Evolutionary conservation across 2,797 vertebrate species (phyloP).

Genomic region (Odontamblyopus lacepedii): DNA sequence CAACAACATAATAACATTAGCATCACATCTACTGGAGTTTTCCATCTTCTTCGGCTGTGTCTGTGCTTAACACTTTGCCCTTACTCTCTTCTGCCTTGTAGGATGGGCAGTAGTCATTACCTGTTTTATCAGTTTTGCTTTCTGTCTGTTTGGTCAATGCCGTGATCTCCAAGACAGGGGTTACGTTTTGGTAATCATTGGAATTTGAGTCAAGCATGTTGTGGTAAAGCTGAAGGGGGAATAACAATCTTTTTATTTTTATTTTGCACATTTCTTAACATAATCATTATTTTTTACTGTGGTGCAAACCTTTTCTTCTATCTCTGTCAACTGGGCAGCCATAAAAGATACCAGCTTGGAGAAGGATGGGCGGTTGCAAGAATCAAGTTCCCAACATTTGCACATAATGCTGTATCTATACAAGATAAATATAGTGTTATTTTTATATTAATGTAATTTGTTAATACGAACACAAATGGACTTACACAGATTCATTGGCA

Average conservation of each 20-base stretch:
- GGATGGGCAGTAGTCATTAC: constrained; percentile 44
- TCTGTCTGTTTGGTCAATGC: constrained; percentile 30
- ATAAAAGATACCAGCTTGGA: constrained; percentile 84
- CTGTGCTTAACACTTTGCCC: constrained; percentile 10
- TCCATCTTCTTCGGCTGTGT: constrained; percentile 23
- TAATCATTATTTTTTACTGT: not conserved
- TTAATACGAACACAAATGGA: constrained; percentile 10
- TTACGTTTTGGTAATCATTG: constrained; percentile 60
- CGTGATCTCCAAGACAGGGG: constrained; percentile 34
- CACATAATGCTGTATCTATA: constrained; percentile 88
- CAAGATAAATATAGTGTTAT: not conserved
- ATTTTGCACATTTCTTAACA: not conserved
- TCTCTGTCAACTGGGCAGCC: constrained; percentile 81
- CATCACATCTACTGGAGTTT: constrained; percentile 25
- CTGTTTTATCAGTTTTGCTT: not conserved
- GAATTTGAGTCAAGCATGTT: constrained; percentile 49
- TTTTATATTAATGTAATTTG: not conserved
- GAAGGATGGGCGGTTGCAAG: constrained; percentile 84
- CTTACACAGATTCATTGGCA: constrained; percentile 86
- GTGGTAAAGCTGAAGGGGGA: constrained; percentile 70
- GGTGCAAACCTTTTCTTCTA: constrained; percentile 82
- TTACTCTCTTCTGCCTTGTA: constrained; percentile 18
- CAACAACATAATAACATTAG: not conserved
- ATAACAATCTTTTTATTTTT: not conserved
- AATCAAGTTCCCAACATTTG: constrained; percentile 88